Conservation (phyloP, 2,888 invertebrate species). For the Lasioglossum vierecki region DNA sequence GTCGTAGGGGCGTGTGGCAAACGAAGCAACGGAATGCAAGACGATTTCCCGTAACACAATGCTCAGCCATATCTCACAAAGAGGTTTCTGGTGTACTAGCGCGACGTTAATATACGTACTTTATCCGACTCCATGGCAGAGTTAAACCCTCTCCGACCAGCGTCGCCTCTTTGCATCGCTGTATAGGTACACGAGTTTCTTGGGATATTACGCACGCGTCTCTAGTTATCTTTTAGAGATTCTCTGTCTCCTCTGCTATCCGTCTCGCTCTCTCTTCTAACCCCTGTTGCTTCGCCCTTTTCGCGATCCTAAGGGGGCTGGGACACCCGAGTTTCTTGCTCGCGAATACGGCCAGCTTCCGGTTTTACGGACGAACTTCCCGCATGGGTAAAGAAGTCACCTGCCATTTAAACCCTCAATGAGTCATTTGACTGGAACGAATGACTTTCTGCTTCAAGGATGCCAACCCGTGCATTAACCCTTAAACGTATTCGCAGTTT, state of each 20-base stretch:
- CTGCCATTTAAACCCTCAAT: background rate
- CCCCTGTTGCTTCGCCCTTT: background rate
- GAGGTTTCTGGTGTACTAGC: conserved; percentile 52
- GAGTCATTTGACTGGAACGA: background rate
- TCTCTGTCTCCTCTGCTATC: background rate
- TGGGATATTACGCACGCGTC: conserved; percentile 43
- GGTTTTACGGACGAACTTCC: conserved; percentile 14
- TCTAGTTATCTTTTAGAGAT: conserved; percentile 44
- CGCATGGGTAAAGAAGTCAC: background rate
- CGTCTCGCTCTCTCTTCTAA: background rate
- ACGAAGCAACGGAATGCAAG: conserved; percentile 8
- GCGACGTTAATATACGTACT: conserved; percentile 62
- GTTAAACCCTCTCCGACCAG: conserved; percentile 42
- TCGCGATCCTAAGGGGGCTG: conserved; percentile 5
- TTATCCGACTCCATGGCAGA: conserved; percentile 53
- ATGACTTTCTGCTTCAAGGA: background rate
- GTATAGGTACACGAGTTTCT: conserved; percentile 45
- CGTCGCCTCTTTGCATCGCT: conserved; percentile 45
- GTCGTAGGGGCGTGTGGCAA: background rate
- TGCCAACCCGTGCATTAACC: background rate
- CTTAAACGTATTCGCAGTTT: background rate
- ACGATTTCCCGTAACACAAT: conserved; percentile 44
- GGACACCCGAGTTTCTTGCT: background rate
- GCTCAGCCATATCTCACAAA: conserved; percentile 47
- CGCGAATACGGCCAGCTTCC: background rate